Conservation (phyloP, 1,140 invertebrate genomes). For the Dinothrombium tinctorium region DNA sequence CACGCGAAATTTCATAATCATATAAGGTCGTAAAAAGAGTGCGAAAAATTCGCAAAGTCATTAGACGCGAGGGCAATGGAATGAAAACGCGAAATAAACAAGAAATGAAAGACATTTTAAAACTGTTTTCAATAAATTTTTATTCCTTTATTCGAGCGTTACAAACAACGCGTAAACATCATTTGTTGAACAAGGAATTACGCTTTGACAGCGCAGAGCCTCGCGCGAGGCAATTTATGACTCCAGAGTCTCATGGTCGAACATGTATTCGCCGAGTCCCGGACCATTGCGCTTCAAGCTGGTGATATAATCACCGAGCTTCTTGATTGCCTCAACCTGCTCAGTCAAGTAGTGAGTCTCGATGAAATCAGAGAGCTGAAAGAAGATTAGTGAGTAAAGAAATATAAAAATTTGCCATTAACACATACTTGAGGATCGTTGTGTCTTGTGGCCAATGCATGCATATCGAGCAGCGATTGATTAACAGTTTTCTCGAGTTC, state of each 20-base stretch:
- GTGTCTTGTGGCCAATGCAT: slow-evolving; percentile 21
- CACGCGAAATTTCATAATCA: too few species aligned
- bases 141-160: too few species aligned
- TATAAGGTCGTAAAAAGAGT: too few species aligned
- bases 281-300: slow-evolving; percentile 32
- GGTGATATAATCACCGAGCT: slow-evolving; percentile 30
- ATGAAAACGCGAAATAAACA: too few species aligned
- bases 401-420: neutral
- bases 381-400: neutral
- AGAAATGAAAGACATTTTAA: too few species aligned
- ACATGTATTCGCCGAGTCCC: slow-evolving; percentile 35
- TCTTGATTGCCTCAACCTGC: slow-evolving; percentile 35
- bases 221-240: too few species aligned
- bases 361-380: slow-evolving; percentile 25
- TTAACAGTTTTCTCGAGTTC: slow-evolving; percentile 36
- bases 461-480: slow-evolving; percentile 26
- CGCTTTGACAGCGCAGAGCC: too few species aligned
- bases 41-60: too few species aligned
- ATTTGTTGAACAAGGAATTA: too few species aligned
- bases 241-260: slow-evolving; percentile 29
- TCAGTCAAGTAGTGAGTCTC: slow-evolving; percentile 32
- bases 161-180: too few species aligned
- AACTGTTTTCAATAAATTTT: too few species aligned
- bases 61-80: too few species aligned
- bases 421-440: slow-evolving; percentile 21